Conservation (phyloP, 2,113 vertebrate genomes). For the Paradisaea rubra region DNA sequence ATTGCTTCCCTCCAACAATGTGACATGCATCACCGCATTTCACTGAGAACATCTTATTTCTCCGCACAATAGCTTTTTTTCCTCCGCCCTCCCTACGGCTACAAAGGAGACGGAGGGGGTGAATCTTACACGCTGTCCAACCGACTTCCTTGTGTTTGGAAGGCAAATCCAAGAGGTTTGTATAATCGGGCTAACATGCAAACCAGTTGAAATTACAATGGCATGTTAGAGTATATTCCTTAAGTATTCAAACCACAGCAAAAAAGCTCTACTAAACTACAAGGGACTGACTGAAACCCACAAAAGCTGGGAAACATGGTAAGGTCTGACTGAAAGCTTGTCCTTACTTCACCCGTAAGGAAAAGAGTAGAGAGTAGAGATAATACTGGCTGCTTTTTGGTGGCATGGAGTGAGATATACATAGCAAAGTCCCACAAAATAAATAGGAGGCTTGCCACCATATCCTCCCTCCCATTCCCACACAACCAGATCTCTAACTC, state of each 20-base stretch:
- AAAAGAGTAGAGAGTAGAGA: not conserved
- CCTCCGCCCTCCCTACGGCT: not conserved
- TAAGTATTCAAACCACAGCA: conserved; percentile 16
- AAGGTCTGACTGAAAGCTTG: conserved; percentile 11
- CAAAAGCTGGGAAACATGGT: conserved; percentile 1
- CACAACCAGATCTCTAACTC: not conserved
- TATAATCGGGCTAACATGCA: not conserved
- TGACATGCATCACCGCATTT: not conserved
- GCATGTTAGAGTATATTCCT: conserved; percentile 1
- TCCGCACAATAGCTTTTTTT: not conserved
- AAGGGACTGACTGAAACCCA: conserved; percentile 17
- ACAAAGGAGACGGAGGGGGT: not conserved
- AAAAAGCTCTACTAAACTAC: not conserved
- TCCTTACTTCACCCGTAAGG: conserved; percentile 39
- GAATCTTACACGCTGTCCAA: not conserved
- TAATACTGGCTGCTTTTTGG: not conserved
- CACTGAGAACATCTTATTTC: not conserved
- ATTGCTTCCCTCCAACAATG: not conserved
- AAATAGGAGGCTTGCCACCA: not conserved
- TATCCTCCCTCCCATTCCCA: not conserved
- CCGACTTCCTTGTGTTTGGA: not conserved
- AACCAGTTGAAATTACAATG: conserved; percentile 26
- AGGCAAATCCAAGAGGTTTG: not conserved
- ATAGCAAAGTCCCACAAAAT: not conserved
- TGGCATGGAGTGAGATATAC: not conserved